phyloP scores from a whole-genome alignment of 1,140 invertebrate species.

The Diplogasteroides magnus region DNA sequence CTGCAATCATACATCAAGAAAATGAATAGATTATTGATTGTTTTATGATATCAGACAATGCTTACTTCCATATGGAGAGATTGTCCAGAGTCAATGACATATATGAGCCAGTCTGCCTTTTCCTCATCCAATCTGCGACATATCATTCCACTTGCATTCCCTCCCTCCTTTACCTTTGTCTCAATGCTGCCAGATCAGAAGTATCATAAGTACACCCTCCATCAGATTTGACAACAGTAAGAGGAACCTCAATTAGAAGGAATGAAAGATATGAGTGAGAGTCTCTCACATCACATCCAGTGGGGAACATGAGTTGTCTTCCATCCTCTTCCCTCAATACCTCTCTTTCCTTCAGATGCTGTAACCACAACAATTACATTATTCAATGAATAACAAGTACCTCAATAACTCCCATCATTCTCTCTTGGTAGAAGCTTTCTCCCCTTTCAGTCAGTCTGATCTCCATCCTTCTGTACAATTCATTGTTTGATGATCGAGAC shows the following conservation, averaged over 20 bases:
- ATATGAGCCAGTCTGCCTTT: conserved; percentile 82
- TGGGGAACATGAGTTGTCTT: conserved; percentile 79
- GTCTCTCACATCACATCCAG: conserved; percentile 59
- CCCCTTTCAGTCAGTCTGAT: conserved; percentile 74
- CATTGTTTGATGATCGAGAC: conserved; percentile 54
- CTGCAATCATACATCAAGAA: conserved; percentile 62
- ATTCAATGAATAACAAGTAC: conserved; percentile 55
- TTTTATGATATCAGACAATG: no score
- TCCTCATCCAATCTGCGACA: conserved; percentile 79
- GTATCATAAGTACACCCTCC: conserved; percentile 99
- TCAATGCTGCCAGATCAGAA: conserved; percentile 87
- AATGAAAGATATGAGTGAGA: no score
- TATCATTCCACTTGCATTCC: not conserved
- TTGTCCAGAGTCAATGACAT: conserved; percentile 91
- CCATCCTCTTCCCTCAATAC: conserved; percentile 80
- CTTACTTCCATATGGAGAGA: conserved; percentile 57
- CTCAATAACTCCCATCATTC: conserved; percentile 79
- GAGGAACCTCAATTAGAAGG: no score
- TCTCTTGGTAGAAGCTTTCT: conserved; percentile 93
- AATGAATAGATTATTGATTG: not conserved
- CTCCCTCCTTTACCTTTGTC: conserved; percentile 1
- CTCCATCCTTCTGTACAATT: conserved; percentile 62
- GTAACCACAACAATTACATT: conserved; percentile 10
- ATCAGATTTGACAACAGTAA: conserved; percentile 94
- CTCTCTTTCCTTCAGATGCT: conserved; percentile 9